Conservation (phyloP, 2,888 invertebrate genomes). For the Leptopterna dolabrata region DNA sequence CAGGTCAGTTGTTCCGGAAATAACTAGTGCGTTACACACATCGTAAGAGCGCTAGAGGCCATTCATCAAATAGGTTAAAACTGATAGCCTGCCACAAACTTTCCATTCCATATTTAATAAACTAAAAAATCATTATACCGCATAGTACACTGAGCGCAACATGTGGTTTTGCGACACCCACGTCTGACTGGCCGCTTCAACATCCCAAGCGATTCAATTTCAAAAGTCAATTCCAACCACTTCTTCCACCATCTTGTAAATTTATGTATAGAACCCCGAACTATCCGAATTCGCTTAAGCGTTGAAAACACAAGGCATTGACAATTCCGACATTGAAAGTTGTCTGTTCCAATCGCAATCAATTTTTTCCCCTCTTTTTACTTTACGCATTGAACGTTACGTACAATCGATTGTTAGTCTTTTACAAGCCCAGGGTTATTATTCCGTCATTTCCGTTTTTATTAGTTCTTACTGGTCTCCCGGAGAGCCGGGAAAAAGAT, state of each 20-base stretch:
- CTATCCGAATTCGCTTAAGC: background rate
- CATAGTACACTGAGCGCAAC: too few relatives aligned
- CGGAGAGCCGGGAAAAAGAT: background rate
- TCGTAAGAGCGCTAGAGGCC: too few relatives aligned
- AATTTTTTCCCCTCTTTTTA: background rate
- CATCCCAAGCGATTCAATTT: too few relatives aligned
- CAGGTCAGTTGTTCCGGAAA: too few relatives aligned
- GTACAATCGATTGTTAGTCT: background rate
- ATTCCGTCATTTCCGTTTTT: background rate
- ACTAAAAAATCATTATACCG: too few relatives aligned
- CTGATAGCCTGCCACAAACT: too few relatives aligned
- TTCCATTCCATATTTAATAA: too few relatives aligned
- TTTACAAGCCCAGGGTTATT: background rate
- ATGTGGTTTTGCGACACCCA: too few relatives aligned
- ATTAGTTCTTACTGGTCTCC: background rate
- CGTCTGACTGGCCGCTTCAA: too few relatives aligned
- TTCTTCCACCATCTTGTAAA: background rate
- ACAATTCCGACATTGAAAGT: background rate
- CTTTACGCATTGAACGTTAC: background rate
- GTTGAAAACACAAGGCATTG: background rate
- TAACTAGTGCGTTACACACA: too few relatives aligned
- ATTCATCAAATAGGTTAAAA: too few relatives aligned
- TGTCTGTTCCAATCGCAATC: background rate
- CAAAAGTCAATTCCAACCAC: background rate
- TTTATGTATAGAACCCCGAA: background rate